Evolutionary conservation across 2,113 vertebrate species (phyloP).

Genomic region (Thomomys bottae): DNA sequence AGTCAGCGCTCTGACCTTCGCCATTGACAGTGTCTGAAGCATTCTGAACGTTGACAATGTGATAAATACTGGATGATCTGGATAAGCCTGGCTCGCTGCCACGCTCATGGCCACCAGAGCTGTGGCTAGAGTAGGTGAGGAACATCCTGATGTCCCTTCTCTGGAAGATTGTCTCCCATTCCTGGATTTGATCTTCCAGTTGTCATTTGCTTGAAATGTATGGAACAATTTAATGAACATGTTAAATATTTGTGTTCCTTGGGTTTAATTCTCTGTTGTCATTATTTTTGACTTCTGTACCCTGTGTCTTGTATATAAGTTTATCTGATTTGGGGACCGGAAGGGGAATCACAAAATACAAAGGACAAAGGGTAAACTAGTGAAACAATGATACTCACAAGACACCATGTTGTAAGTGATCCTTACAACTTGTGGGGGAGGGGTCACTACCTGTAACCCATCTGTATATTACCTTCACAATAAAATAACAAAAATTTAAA

Average conservation of each 20-base stretch:
- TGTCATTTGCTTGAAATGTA: conserved; percentile 69
- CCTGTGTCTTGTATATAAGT: too few relatives aligned
- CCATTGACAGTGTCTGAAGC: conserved; percentile 97
- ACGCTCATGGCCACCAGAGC: background rate
- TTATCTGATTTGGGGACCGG: too few relatives aligned
- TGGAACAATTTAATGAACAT: conserved; percentile 78
- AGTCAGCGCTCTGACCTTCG: conserved; percentile 93
- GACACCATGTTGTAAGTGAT: too few relatives aligned
- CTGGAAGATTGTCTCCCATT: conserved; percentile 48
- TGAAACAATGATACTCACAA: too few relatives aligned
- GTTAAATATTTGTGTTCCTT: conserved; percentile 77
- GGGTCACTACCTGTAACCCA: too few relatives aligned
- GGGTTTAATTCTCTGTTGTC: too few relatives aligned
- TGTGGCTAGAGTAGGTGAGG: background rate
- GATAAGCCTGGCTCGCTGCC: background rate
- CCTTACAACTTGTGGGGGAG: too few relatives aligned
- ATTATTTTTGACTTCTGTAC: too few relatives aligned
- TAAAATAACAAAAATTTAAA: too few relatives aligned
- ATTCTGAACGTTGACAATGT: conserved; percentile 99
- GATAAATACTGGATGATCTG: conserved; percentile 88
- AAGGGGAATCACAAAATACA: too few relatives aligned
- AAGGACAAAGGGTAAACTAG: too few relatives aligned
- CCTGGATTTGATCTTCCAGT: conserved; percentile 64
- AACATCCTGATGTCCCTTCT: background rate
- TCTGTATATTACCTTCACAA: too few relatives aligned